Percentiles rank a stretch among this genome's conserved stretches.
These are phyloP conservation scores for Hylaea fasciaria DNA, from an alignment of 2,888 invertebrate genomes.

Conservation along the genomic window DNA sequence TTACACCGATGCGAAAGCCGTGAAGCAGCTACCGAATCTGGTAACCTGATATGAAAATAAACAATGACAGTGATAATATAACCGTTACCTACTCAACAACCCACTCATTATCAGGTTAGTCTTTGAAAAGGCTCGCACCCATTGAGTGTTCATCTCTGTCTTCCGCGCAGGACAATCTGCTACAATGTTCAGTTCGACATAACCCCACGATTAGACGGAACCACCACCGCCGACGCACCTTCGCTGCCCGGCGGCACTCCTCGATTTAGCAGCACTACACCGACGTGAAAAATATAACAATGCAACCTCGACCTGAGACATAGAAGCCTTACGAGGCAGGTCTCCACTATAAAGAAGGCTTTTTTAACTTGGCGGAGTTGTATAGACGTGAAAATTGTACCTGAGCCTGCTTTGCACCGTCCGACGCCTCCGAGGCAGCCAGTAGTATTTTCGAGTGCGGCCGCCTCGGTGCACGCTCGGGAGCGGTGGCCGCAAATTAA, in stretches of 20 bases:
- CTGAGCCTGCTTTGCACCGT: conserved; percentile 64
- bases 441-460: conserved; percentile 69
- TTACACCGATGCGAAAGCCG: no score
- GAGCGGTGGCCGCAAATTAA: conserved; percentile 39
- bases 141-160: conserved; percentile 72
- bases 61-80: neutral
- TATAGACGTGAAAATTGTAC: conserved; percentile 73
- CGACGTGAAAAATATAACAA: conserved; percentile 21
- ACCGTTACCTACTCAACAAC: conserved; percentile 7
- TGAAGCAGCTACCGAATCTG: neutral
- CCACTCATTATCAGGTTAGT: conserved; percentile 3
- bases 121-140: conserved; percentile 56
- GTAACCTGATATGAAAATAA: neutral
- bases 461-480: conserved; percentile 47
- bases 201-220: conserved; percentile 21
- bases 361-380: conserved; percentile 57
- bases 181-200: conserved; percentile 63
- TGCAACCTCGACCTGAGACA: conserved; percentile 17
- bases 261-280: conserved; percentile 8
- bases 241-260: neutral
- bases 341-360: conserved; percentile 39
- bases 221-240: neutral
- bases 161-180: conserved; percentile 59
- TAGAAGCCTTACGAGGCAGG: conserved; percentile 31
- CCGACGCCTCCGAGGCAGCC: conserved; percentile 43